Base-by-base conservation (phyloP, 2,113 vertebrate genomes). In the Sula dactylatra region DNA sequence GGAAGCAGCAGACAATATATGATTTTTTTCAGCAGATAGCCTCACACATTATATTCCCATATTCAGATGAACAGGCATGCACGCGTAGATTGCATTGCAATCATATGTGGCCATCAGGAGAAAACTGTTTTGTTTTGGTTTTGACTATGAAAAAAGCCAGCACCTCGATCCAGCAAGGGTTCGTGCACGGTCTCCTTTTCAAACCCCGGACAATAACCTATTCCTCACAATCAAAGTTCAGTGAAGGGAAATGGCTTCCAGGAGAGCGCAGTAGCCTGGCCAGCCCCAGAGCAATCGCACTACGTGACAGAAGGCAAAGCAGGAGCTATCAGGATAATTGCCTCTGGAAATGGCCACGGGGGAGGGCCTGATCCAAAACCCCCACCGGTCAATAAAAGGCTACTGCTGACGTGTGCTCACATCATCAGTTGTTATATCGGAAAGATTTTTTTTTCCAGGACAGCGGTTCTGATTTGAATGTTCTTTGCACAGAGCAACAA, bases 151-250 rank as follows among this genome's bases (percentile, higher is more conserved):
- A 90, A 93, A 82, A 73, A 90, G 82, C 36, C 19, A 10, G 54
- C 19, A 6, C 84, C 96, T 91, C 3, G 2, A 64, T 90, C 61
- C n/a, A 1, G 25, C 31, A 47, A 29, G 76, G 69, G 88, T 54
- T 96, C 10, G 3, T 94, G 93, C 89, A 54, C 15, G 4, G 84
- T 89, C 79, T 96, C 50, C 88, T 93, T 96, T 97, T 96, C 86
- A 96, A 81, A 82, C 1, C 90, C 52, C 0, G 42, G 95, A 98
- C 96, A 97, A 98, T 97, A 97, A 97, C 94, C 94, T 87, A 96
- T 96, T 97, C 86, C 95, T 97, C 92, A 94, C 96, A 96, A 97
- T 97, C 95, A 97, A 96, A 96, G 96, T 97, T 95, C 96, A 95
- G 91, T 66, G 78, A 89, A 88, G 95, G 94, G 94, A 96, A 97